These are phyloP conservation scores for Alosa alosa DNA, from an alignment of 2,113 vertebrate genomes.

Conservation along the genomic window DNA sequence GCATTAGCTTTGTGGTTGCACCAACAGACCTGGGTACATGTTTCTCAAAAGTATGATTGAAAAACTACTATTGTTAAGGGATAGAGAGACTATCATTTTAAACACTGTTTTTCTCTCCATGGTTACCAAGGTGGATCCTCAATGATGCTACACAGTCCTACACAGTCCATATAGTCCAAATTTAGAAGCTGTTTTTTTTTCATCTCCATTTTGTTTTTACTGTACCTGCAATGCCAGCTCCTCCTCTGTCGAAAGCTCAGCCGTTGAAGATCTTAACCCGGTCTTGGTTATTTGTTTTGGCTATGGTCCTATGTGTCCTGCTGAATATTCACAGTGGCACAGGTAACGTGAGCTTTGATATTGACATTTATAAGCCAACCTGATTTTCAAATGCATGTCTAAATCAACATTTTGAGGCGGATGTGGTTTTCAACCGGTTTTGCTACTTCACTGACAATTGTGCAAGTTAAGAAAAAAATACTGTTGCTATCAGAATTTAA, in stretches of 20 bases:
- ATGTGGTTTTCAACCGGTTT: neutral
- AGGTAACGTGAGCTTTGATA: neutral
- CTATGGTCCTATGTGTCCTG: neutral
- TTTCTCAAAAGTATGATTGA: neutral
- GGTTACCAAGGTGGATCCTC: too few species aligned
- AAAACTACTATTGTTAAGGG: too few species aligned
- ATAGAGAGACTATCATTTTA: too few species aligned
- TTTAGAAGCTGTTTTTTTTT: neutral
- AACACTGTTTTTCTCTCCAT: too few species aligned
- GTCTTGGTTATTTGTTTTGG: neutral
- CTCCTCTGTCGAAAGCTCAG: neutral
- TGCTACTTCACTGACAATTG: neutral
- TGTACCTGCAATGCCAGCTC: neutral
- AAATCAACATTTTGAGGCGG: neutral
- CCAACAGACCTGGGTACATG: neutral
- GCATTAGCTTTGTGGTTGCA: neutral
- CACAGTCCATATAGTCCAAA: neutral
- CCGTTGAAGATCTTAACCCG: neutral
- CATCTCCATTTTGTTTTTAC: neutral
- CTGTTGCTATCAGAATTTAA: too few species aligned
- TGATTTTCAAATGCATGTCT: neutral
- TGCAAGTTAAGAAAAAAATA: neutral
- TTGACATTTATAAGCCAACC: neutral
- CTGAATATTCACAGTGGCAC: neutral
- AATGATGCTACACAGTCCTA: neutral